Conservation (phyloP, 2,888 invertebrate genomes). For the Hypena proboscidalis region DNA sequence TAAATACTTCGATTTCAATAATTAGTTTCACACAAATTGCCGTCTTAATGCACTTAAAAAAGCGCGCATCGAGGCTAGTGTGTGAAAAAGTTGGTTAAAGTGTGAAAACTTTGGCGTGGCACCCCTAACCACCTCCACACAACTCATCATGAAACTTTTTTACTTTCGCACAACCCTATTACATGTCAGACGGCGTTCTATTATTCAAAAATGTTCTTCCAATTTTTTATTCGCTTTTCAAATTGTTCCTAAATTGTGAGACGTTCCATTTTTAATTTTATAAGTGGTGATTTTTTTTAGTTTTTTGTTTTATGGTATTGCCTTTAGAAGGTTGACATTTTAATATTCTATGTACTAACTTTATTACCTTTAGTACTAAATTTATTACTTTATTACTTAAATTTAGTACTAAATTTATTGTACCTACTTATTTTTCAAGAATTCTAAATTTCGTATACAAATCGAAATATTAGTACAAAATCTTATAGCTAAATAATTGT, state of each 20-base stretch:
- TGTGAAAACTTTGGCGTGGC: conserved; percentile 43
- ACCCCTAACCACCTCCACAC: conserved; percentile 11
- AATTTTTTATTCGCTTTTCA: neutral
- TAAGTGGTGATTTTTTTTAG: neutral
- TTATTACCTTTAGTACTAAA: no score
- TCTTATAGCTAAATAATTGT: no score
- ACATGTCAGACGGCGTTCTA: conserved; percentile 23
- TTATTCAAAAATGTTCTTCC: conserved; percentile 26
- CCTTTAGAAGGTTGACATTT: no score
- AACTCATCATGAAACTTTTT: conserved; percentile 21
- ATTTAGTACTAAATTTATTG: no score
- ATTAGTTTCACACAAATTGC: conserved; percentile 53
- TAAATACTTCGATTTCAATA: conserved; percentile 39
- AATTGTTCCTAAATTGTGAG: conserved; percentile 19
- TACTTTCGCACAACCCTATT: conserved; percentile 5
- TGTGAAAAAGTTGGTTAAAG: conserved; percentile 47
- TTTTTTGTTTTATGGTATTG: no score
- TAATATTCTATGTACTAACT: no score
- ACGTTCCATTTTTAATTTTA: conserved; percentile 33
- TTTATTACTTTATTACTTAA: no score
- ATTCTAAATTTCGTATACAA: no score
- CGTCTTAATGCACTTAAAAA: conserved; percentile 51
- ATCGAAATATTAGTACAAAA: no score
- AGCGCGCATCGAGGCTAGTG: conserved; percentile 52
- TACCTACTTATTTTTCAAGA: no score